Evolutionary conservation across 1,140 invertebrate species (phyloP).

Genomic region (Amphibalanus amphitrite): DNA sequence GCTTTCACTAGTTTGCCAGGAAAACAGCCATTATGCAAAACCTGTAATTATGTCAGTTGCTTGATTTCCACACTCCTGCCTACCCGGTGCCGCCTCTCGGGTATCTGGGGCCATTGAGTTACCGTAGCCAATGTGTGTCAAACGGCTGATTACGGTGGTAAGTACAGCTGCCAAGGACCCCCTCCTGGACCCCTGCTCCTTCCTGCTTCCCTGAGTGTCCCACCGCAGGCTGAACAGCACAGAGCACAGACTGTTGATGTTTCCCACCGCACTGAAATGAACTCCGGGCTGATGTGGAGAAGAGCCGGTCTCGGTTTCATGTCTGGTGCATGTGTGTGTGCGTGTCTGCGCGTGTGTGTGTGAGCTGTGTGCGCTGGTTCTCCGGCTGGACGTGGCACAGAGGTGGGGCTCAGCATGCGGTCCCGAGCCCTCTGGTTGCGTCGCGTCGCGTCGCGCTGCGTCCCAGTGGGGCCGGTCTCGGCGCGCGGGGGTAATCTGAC

Average conservation of each 20-base stretch:
- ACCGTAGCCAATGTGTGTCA: neutral
- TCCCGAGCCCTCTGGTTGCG: neutral
- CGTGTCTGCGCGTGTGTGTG: neutral
- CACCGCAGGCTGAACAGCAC: no score
- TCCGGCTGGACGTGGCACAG: neutral
- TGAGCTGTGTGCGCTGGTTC: neutral
- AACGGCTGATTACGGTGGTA: neutral
- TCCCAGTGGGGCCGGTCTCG: no score
- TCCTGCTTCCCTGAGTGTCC: no score
- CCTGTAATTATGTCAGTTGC: neutral
- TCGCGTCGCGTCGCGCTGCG: neutral
- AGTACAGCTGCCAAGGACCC: neutral
- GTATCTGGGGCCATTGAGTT: no score
- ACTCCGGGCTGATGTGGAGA: no score
- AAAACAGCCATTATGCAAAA: neutral
- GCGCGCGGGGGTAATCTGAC: neutral
- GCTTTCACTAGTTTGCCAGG: neutral
- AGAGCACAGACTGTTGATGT: no score
- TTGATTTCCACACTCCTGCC: conserved; percentile 1
- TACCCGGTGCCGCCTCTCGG: no score
- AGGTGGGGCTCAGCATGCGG: neutral
- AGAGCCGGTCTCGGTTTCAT: no score
- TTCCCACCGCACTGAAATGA: no score
- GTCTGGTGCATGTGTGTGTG: neutral
- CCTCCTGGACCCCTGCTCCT: no score